A percentile compares a stretch with the other conserved stretches of the same genome.
Conservation (phyloP, 1,140 invertebrate genomes). For the Drosophila sulfurigaster region DNA sequence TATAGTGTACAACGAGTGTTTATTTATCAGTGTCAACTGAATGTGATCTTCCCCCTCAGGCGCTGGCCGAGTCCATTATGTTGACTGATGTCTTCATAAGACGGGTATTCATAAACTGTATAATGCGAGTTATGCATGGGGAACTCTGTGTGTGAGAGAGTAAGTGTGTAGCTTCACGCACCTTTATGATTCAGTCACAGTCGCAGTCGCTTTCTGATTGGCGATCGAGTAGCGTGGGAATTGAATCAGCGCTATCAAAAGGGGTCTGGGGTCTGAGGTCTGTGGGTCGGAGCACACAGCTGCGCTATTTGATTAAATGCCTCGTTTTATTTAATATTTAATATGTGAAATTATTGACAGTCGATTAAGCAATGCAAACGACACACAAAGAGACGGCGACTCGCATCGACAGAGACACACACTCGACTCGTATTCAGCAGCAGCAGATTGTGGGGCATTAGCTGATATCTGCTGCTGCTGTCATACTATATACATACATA, state of each 20-base stretch:
- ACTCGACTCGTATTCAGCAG: constrained; percentile 26
- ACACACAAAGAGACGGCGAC: constrained; percentile 27
- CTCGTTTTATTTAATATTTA: constrained; percentile 82
- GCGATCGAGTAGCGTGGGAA: constrained; percentile 66
- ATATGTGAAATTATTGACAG: constrained; percentile 83
- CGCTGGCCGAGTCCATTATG: background rate
- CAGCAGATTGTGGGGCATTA: constrained; percentile 39
- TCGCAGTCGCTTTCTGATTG: constrained; percentile 7
- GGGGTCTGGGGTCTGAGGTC: constrained; percentile 1
- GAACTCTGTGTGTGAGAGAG: background rate
- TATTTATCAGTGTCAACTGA: constrained; percentile 49
- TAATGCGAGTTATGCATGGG: background rate
- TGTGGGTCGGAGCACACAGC: constrained; percentile 33
- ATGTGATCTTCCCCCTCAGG: background rate
- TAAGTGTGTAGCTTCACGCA: constrained; percentile 44
- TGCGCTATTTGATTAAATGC: constrained; percentile 77
- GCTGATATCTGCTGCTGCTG: constrained; percentile 36
- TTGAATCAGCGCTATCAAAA: constrained; percentile 58
- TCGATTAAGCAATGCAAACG: constrained; percentile 80
- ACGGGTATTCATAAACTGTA: constrained; percentile 7
- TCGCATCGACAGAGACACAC: constrained; percentile 6
- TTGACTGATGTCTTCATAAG: constrained; percentile 66
- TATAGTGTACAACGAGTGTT: background rate
- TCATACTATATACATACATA: background rate
- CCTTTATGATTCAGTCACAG: constrained; percentile 22